Percentiles rank a stretch among this genome's conserved stretches.
Evolutionary conservation across 2,888 invertebrate genomes (phyloP).

Genomic region (Cataglyphis rosenhaueri): DNA sequence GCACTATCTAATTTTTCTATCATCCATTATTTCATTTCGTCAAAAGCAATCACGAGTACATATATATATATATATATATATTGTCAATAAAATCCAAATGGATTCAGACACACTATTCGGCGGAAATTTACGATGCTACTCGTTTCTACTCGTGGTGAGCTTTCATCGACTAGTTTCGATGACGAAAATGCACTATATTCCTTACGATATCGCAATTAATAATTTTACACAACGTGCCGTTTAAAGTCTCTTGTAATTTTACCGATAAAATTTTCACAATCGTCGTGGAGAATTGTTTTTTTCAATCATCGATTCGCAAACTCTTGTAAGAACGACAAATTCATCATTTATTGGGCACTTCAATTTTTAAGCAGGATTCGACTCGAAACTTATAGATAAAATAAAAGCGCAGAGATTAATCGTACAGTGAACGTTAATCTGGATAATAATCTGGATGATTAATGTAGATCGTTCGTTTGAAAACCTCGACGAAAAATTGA

Average conservation of each 20-base stretch:
- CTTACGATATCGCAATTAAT: not conserved
- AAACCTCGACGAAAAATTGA: not conserved
- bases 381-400: not conserved
- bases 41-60: conserved; percentile 12
- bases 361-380: not conserved
- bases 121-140: conserved; percentile 25
- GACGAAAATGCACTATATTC: conserved; percentile 1
- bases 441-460: too few species aligned
- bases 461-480: not conserved
- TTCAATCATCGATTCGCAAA: not conserved
- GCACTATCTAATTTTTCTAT: conserved; percentile 15
- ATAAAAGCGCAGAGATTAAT: not conserved
- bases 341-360: not conserved
- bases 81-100: conserved; percentile 36
- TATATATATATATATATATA: conserved; percentile 1
- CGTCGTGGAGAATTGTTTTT: not conserved
- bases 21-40: not conserved
- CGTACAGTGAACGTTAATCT: not conserved
- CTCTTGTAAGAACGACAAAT: not conserved
- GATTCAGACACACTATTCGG: not conserved
- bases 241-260: conserved; percentile 5
- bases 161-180: conserved; percentile 7
- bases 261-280: not conserved
- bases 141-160: conserved; percentile 1
- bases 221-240: not conserved